Evolutionary conservation across 1,140 invertebrate species (phyloP), one percentile per base, ranked within the genome.

Genomic region (Frieseomelitta varia): DNA sequence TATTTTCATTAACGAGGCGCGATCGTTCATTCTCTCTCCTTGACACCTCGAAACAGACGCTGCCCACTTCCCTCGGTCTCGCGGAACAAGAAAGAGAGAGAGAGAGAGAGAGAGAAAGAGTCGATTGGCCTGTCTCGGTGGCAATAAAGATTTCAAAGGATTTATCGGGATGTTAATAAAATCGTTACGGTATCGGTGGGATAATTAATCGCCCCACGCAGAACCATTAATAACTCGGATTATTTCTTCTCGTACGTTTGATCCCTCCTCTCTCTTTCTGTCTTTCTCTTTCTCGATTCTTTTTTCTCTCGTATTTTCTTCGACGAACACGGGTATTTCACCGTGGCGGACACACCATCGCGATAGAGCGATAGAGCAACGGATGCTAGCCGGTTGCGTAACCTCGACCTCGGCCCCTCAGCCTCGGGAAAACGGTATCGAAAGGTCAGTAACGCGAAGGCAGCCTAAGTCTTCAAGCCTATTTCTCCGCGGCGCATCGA

Each of bases 371-470:
- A 84, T 79, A 84, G 30, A 30, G 53, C 75, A 34, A 27, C 39
- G 39, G 58, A 79, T 79, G 30, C 39, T 47, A 47, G 8, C 82
- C n/a, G n/a, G 39, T 84, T 84, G 82, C 77, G 67, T 34, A 79
- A 84, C 39, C 47, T 39, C 67, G 76, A 78, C 68, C 82, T 71
- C 63, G 14, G 53, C 53, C 53, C n/a, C n/a, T 67, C 81, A 19
- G 39, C 39, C 8, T 47, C 27, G 77, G 51, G 82, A 34, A 79
- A 84, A 84, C 83, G 77, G 53, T 84, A 79, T 79, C 83, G 83
- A 84, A 84, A 84, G 83, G 83, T 84, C 83, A 84, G 77, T 84
- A 39, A 73, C 69, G 77, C 74, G 58, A 77, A n/a, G 30, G 78
- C 71, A 73, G 80, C 80, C 79, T n/a, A 84, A 84, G 77, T 19